A percentile compares a stretch with the other conserved stretches of the same genome.
These are phyloP conservation scores for Plebejus melissa DNA, from an alignment of 2,888 invertebrate genomes.

Conservation along the genomic window DNA sequence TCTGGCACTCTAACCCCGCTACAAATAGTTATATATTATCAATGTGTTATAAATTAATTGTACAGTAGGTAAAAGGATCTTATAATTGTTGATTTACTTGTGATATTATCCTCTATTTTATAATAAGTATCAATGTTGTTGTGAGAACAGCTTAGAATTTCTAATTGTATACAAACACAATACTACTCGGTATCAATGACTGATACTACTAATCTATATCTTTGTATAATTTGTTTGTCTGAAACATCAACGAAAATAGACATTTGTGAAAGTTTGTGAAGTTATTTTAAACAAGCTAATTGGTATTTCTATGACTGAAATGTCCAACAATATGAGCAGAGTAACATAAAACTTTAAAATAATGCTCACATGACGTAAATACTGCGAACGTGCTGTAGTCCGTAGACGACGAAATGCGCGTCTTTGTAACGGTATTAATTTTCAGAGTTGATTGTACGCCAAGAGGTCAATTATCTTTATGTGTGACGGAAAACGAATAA, in stretches of 20 bases:
- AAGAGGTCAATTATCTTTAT: constrained; percentile 37
- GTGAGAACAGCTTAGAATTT: not conserved
- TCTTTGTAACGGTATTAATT: constrained; percentile 39
- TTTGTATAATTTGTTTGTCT: not conserved
- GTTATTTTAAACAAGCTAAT: not conserved
- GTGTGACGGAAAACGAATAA: constrained; percentile 22
- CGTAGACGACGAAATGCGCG: constrained; percentile 21
- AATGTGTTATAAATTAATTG: too few species aligned
- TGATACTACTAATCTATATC: constrained; percentile 5
- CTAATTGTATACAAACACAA: not conserved
- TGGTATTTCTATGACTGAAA: not conserved
- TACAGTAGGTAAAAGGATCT: too few species aligned
- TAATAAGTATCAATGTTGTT: not conserved
- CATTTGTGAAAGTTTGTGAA: not conserved
- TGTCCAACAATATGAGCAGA: not conserved
- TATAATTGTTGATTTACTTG: too few species aligned
- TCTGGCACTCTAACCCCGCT: too few species aligned
- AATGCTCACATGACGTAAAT: constrained; percentile 17
- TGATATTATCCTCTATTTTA: not conserved
- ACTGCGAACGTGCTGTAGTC: not conserved
- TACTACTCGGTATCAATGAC: not conserved
- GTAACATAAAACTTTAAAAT: not conserved
- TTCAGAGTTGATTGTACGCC: constrained; percentile 38
- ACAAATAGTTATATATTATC: too few species aligned
- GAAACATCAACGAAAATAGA: not conserved